Base-by-base conservation (phyloP, 1,140 invertebrate genomes). In the Eciton burchellii region DNA sequence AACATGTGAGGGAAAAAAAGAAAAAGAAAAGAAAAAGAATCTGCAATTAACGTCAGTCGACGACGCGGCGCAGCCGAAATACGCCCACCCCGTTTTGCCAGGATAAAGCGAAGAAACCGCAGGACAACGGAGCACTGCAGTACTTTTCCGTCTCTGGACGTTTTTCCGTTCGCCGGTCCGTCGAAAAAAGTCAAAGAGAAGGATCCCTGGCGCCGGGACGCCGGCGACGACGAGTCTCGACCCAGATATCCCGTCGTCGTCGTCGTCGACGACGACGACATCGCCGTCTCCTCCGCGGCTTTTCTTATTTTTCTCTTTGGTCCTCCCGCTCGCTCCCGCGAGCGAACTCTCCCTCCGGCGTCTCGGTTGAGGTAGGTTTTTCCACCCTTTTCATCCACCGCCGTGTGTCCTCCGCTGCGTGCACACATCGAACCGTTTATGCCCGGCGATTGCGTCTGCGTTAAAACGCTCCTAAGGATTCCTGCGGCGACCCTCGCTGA, bases 191-290 rank as follows among this genome's bases (percentile, higher is more conserved):
- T 73, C 86, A 63, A 85, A 88, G 90, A 84, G 88, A 90, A 90
- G 89, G 92, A 92, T 89, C 91, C 84, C 91, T 91, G 92, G 92
- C 93, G 93, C 92, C 92, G 88, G 88, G 82, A 89, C 89, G 89
- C 82, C 91, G 93, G 92, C 93, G 92, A 92, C 93, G 89, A 91
- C 89, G 89, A 93, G 92, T 93, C 92, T 93, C 92, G 92, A 93
- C 92, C 92, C 90, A 93, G 91, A 93, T 93, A 91, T 89, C 87
- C 85, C 85, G 84, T 88, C 87, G 77, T 89, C 81, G 82, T 88
- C 84, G 85, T 85, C 66, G 77, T 72, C 82, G 76, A 77, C 82
- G 62, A 82, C 63, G 79, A 85, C 83, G 84, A 70, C 76, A 41
- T 84, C 85, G 88, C 89, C 85, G 91, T 88, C 87, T 90, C 87